Percentiles rank a stretch among this genome's conserved stretches.
Conservation (phyloP, 2,113 vertebrate genomes). For the Cyprinodon variegatus region DNA sequence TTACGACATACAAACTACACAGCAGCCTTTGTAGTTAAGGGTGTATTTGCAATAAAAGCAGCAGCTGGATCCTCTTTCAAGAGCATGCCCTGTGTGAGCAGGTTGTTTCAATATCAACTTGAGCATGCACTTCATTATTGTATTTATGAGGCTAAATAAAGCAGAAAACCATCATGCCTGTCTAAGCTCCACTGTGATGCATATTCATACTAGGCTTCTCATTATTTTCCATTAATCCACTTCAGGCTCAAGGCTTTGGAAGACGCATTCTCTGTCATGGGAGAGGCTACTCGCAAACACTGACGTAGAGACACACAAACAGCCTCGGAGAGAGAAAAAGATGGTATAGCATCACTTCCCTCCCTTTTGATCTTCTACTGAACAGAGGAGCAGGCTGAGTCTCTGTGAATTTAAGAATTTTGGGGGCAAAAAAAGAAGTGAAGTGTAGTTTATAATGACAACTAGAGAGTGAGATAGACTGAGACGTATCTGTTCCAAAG, state of each 20-base stretch:
- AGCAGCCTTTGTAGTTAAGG: background rate
- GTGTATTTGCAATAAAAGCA: conserved; percentile 1
- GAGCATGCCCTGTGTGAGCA: background rate
- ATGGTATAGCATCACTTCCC: conserved; percentile 54
- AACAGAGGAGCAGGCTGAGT: conserved; percentile 27
- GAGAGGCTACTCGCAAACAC: conserved; percentile 32
- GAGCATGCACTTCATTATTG: conserved; percentile 8
- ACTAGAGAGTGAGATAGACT: conserved; percentile 4
- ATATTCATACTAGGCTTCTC: conserved; percentile 39
- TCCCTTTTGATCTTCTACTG: conserved; percentile 55
- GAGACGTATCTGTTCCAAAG: conserved; percentile 16
- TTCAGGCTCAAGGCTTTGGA: conserved; percentile 43
- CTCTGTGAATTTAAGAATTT: conserved; percentile 6
- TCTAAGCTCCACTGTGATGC: conserved; percentile 21
- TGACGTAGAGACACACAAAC: conserved; percentile 41
- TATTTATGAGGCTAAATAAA: conserved; percentile 27
- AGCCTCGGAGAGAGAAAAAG: conserved; percentile 50
- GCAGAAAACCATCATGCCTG: conserved; percentile 11
- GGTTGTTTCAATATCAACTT: background rate
- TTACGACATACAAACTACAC: background rate
- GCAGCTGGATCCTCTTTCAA: conserved; percentile 4
- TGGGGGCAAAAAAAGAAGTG: background rate
- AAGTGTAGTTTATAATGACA: conserved; percentile 21
- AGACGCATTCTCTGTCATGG: conserved; percentile 36
- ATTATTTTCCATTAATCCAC: conserved; percentile 60